phyloP scores from a whole-genome alignment of 53 echinoderm and acorn worm species.

The Actinopyga echinites region DNA sequence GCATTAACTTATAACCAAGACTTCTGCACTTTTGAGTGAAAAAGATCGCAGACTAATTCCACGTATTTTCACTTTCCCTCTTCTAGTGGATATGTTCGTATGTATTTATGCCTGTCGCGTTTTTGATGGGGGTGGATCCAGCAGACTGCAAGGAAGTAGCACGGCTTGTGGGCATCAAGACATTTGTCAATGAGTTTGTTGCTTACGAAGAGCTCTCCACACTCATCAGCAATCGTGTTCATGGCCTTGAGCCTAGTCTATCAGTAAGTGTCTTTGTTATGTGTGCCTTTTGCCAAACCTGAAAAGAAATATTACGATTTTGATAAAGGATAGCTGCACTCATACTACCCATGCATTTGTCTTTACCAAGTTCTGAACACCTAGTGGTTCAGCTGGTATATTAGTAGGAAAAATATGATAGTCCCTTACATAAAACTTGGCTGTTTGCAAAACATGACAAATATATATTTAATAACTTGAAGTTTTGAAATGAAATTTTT shows the following conservation, averaged over 20 bases:
- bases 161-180: constrained; percentile 86
- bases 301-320: too few species aligned
- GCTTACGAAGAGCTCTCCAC: constrained; percentile 73
- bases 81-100: constrained; percentile 89
- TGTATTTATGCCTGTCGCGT: constrained; percentile 90
- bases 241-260: constrained; percentile 24
- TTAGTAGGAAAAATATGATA: too few species aligned
- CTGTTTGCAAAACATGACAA: too few species aligned
- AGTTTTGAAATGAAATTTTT: too few species aligned
- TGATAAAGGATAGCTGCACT: too few species aligned
- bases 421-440: too few species aligned
- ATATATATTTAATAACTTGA: too few species aligned
- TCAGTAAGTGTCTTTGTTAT: not conserved
- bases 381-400: too few species aligned
- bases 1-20: not conserved
- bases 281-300: too few species aligned
- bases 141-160: constrained; percentile 84
- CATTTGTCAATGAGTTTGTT: constrained; percentile 93
- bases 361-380: too few species aligned
- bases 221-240: constrained; percentile 67
- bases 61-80: not conserved
- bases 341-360: too few species aligned
- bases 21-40: not conserved
- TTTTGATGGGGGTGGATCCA: constrained; percentile 90
- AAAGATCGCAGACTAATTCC: too few species aligned